These are phyloP conservation scores for crab-eating macaque (Macaca fascicularis) DNA, from an alignment of 2,113 vertebrate species.

Conservation along the genomic window T2T-MFA8v1.1 NC_088376.1:155989501-155990000, in stretches of 20 bases:
- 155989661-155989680: neutral
- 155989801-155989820: no score
- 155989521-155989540: neutral
- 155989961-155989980: neutral
- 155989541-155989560: neutral
- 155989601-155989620: neutral
- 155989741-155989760: neutral
- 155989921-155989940: neutral
- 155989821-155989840: neutral
- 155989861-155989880: neutral
- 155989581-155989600: neutral
- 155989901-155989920: rapidly evolving
- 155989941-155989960: neutral
- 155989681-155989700: neutral
- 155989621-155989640: neutral
- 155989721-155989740: neutral
- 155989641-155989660: neutral
- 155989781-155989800: neutral
- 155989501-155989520: neutral
- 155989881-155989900: neutral
- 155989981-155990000: neutral
- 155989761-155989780: neutral
- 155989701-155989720: neutral
- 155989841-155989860: neutral
- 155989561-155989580: neutral